Conservation (phyloP, 2,888 invertebrate species). For the Corythucha ciliata region DNA sequence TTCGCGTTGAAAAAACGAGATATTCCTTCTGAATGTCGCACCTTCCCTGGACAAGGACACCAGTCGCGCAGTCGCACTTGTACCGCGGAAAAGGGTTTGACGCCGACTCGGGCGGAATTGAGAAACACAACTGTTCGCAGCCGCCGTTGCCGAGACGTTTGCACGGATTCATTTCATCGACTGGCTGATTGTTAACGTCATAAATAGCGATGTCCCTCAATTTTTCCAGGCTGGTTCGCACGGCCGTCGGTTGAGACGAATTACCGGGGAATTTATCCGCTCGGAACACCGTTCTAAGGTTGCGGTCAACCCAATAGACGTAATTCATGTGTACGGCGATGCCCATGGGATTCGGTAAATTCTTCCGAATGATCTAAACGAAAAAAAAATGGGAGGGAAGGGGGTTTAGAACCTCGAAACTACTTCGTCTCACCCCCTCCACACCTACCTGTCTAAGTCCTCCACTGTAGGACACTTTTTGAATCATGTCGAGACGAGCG, state of each 20-base stretch:
- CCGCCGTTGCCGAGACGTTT: conserved; percentile 58
- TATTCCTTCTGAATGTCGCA: conserved; percentile 82
- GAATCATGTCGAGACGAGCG: conserved; percentile 85
- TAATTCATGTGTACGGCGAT: conserved; percentile 74
- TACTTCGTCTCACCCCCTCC: not conserved
- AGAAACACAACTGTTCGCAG: conserved; percentile 93
- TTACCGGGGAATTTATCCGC: conserved; percentile 70
- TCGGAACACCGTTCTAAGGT: conserved; percentile 72
- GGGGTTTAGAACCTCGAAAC: not conserved
- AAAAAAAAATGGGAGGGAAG: not conserved
- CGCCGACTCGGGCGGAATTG: conserved; percentile 60
- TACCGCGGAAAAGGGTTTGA: conserved; percentile 44
- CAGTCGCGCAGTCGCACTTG: conserved; percentile 87
- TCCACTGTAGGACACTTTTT: conserved; percentile 77
- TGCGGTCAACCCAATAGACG: conserved; percentile 92
- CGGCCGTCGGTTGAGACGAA: conserved; percentile 55
- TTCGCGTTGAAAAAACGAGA: conserved; percentile 85
- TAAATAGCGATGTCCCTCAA: conserved; percentile 86
- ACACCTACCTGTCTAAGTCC: conserved; percentile 56
- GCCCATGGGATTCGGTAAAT: conserved; percentile 89
- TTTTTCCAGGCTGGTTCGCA: conserved; percentile 75
- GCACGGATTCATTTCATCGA: conserved; percentile 73
- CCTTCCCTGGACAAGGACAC: conserved; percentile 57
- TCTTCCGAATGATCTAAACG: conserved; percentile 59
- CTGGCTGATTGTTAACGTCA: conserved; percentile 78